Evolutionary conservation across 2,797 vertebrate species (phyloP), one percentile per base, ranked within the genome.

Genomic region (Diglossa cyanea): DNA sequence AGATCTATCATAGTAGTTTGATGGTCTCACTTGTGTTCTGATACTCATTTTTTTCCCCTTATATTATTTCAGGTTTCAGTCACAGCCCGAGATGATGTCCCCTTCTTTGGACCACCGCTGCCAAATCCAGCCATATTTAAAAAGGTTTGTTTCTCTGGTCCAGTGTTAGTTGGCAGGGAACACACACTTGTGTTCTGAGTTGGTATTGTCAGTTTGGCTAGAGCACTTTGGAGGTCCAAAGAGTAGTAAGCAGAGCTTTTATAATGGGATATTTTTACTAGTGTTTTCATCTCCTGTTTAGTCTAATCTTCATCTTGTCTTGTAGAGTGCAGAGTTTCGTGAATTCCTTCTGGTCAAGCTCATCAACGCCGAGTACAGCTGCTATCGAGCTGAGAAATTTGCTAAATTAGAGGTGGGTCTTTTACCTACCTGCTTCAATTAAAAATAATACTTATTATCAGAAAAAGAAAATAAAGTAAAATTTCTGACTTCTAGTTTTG

Each of bases 311-410:
- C 26, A 26, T 65, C 58, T 75, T 96, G 42, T 80, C 51, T 88
- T 84, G 23, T 95, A 99, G 99, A 98, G 98, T 75, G 95, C 97
- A 1, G 98, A 99, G 83, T 98, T 99, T 79, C 98, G 96, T 11
- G 99, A 99, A 95, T 99, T 99, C 95, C 98, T 99, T 50, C 98
- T 99, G 94, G 98, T 98, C 47, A 99, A 99, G 96, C 98, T 99
- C 88, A 99, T 99, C 96, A 99, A 99, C 33, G 99, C 99, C 0
- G 99, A 99, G 96, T 98, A 99, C 13, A 99, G 99, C 88, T 99
- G 99, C 96, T 99, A 99, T 97, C 98, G 98, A 94, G 99, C 99
- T 55, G 99, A 99, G 95, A 99, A 99, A 96, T 99, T 99, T 97
- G 98, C 99, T 86, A 99, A 98, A 95, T 98, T 99, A 51, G 99